Conservation (phyloP, 2,888 invertebrate genomes). For the Synergus itoensis region DNA sequence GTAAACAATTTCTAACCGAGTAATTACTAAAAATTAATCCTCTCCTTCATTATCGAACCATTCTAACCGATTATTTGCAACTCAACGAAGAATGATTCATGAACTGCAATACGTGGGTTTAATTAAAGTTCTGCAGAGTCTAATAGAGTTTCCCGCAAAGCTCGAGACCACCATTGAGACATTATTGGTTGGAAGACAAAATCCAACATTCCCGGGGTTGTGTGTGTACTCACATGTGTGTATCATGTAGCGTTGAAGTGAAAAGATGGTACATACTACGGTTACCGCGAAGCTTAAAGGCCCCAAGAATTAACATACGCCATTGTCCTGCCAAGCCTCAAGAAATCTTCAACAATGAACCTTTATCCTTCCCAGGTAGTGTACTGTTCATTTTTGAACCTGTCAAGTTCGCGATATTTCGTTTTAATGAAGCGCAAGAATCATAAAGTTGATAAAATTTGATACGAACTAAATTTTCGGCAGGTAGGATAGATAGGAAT, state of each 20-base stretch:
- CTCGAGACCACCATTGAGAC: slow-evolving; percentile 32
- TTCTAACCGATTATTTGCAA: not conserved
- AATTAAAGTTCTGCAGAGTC: slow-evolving; percentile 7
- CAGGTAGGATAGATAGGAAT: too few species aligned
- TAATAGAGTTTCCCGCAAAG: not conserved
- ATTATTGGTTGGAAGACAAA: slow-evolving; percentile 31
- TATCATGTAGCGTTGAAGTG: not conserved
- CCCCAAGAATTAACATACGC: slow-evolving; percentile 34
- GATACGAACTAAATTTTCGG: not conserved
- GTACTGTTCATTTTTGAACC: not conserved
- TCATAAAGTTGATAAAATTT: not conserved
- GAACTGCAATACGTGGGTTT: slow-evolving; percentile 23
- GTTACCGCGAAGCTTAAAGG: not conserved
- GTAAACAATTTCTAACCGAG: not conserved
- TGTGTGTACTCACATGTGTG: slow-evolving; percentile 19
- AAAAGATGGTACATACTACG: slow-evolving; percentile 28
- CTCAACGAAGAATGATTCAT: not conserved
- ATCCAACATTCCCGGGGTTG: slow-evolving; percentile 28
- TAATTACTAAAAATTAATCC: not conserved
- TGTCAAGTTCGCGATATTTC: not conserved
- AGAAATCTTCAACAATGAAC: slow-evolving; percentile 37
- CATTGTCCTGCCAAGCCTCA: slow-evolving; percentile 34
- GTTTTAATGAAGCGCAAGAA: not conserved
- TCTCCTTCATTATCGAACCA: not conserved
- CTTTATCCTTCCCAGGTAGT: slow-evolving; percentile 32